Conservation (phyloP, 2,797 vertebrate genomes). For the Poeciliopsis gracilis region DNA sequence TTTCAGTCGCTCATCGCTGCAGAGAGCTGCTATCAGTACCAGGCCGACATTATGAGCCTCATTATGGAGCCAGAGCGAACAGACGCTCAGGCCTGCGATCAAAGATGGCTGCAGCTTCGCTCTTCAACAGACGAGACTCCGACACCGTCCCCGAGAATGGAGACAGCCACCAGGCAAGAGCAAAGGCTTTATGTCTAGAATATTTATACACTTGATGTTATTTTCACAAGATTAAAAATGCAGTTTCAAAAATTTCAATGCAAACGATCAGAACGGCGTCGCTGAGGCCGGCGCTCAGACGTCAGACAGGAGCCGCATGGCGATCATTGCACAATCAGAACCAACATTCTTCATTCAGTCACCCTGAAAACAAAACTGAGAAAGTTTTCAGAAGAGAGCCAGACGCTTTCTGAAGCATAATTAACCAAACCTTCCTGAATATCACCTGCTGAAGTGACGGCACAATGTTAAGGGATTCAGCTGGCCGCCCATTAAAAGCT, state of each 20-base stretch:
- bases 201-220: background rate
- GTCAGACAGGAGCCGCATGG: too few relatives aligned
- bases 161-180: background rate
- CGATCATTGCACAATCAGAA: too few relatives aligned
- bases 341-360: too few relatives aligned
- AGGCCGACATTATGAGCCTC: slow-evolving; percentile 13
- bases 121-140: background rate
- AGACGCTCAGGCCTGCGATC: background rate
- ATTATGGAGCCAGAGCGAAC: slow-evolving; percentile 9
- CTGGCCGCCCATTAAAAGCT: slow-evolving; percentile 54
- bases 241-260: background rate
- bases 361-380: background rate
- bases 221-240: background rate
- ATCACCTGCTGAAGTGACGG: slow-evolving; percentile 34
- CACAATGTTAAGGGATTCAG: slow-evolving; percentile 39
- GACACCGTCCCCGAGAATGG: background rate
- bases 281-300: too few relatives aligned
- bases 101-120: background rate
- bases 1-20: slow-evolving; percentile 41
- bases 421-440: slow-evolving; percentile 40
- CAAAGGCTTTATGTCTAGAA: background rate
- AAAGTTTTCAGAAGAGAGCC: background rate
- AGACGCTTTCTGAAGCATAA: background rate
- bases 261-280: too few relatives aligned
- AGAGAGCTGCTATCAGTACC: slow-evolving; percentile 24